Conservation (phyloP, 2,113 vertebrate genomes). For the Callipepla squamata region DNA sequence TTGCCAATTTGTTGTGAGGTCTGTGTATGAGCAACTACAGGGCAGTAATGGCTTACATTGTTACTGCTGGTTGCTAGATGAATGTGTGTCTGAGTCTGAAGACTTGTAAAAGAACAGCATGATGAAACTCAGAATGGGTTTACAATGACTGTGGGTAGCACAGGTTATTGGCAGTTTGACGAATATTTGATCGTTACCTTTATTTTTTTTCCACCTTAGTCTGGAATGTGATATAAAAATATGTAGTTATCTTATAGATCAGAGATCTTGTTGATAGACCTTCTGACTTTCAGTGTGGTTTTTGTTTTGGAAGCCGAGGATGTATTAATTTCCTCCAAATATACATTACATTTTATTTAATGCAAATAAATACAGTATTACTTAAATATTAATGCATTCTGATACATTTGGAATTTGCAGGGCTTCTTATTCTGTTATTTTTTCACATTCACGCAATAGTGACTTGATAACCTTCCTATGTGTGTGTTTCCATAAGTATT, state of each 20-base stretch:
- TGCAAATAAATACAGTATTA: neutral
- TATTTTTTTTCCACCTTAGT: neutral
- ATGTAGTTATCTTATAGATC: neutral
- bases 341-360: neutral
- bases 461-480: neutral
- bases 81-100: neutral
- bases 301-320: constrained; percentile 30
- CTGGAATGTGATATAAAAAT: neutral
- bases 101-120: neutral
- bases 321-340: neutral
- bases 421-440: neutral
- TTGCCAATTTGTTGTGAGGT: neutral
- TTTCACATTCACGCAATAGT: neutral
- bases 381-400: neutral
- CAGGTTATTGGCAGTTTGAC: neutral
- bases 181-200: neutral
- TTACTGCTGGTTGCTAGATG: neutral
- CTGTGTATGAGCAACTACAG: neutral
- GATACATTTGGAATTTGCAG: neutral
- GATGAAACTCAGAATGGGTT: neutral
- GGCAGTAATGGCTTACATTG: neutral
- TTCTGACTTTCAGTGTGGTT: neutral
- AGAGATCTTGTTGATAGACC: neutral
- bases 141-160: neutral
- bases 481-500: neutral